These are phyloP conservation scores for Trematocara nigrifrons DNA, from an alignment of 2,113 vertebrate species.

Conservation along the genomic window DNA sequence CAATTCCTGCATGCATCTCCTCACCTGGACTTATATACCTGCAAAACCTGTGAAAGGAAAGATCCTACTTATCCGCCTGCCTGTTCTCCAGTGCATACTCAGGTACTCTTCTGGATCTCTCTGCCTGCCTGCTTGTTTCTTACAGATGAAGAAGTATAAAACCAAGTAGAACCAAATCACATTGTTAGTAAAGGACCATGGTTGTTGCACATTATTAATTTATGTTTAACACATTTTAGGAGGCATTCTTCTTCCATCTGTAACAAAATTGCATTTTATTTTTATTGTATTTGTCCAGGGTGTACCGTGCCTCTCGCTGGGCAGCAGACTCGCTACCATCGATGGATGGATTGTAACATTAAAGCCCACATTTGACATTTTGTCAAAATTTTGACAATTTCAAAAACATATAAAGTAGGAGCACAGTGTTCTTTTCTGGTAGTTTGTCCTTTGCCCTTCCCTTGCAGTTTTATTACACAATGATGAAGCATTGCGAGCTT, in stretches of 20 bases:
- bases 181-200: background rate
- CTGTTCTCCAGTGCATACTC: background rate
- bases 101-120: background rate
- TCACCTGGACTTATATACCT: background rate
- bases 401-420: background rate
- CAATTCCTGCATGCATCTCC: background rate
- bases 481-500: background rate
- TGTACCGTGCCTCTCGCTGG: background rate
- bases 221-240: background rate
- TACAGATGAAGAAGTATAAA: background rate
- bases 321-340: background rate
- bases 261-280: background rate
- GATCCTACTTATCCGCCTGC: background rate
- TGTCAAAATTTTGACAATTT: background rate
- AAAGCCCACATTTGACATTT: background rate
- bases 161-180: background rate
- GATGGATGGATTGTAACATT: background rate
- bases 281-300: background rate
- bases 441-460: background rate
- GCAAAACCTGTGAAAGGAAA: background rate
- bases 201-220: background rate
- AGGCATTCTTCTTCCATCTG: background rate
- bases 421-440: background rate
- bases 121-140: background rate
- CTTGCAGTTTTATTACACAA: background rate